phyloP scores from a whole-genome alignment of 2,113 vertebrate species.

The Tylochromis polylepis region DNA sequence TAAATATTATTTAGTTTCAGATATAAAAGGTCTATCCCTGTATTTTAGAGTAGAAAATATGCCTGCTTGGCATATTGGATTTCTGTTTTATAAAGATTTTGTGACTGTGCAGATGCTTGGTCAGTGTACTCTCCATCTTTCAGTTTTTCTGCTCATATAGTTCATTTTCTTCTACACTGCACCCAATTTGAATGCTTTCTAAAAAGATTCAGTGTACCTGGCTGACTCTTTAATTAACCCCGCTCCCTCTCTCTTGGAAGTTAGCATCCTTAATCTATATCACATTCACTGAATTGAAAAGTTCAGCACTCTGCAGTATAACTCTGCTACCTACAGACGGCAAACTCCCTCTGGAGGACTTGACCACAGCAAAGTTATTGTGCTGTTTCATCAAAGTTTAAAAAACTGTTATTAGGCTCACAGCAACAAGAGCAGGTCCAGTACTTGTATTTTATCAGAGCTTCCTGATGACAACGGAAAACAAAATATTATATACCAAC shows the following conservation, averaged over 20 bases:
- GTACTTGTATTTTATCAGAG: neutral
- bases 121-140: neutral
- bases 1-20: neutral
- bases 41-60: neutral
- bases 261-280: neutral
- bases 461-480: neutral
- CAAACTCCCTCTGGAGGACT: neutral
- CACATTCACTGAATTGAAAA: neutral
- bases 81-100: neutral
- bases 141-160: neutral
- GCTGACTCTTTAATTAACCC: slow-evolving; percentile 31
- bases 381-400: neutral
- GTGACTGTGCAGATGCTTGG: neutral
- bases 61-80: neutral
- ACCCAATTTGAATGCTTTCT: neutral
- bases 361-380: neutral
- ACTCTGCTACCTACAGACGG: neutral
- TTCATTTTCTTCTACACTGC: neutral
- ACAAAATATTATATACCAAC: neutral
- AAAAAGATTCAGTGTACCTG: slow-evolving; percentile 12
- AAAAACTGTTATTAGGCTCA: neutral
- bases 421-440: neutral
- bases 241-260: slow-evolving; percentile 1
- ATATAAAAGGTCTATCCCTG: neutral
- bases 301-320: neutral